Percentiles rank a stretch among this genome's conserved stretches.
Evolutionary conservation across 2,888 invertebrate genomes (phyloP).

Genomic region (Drosophila eohydei): DNA sequence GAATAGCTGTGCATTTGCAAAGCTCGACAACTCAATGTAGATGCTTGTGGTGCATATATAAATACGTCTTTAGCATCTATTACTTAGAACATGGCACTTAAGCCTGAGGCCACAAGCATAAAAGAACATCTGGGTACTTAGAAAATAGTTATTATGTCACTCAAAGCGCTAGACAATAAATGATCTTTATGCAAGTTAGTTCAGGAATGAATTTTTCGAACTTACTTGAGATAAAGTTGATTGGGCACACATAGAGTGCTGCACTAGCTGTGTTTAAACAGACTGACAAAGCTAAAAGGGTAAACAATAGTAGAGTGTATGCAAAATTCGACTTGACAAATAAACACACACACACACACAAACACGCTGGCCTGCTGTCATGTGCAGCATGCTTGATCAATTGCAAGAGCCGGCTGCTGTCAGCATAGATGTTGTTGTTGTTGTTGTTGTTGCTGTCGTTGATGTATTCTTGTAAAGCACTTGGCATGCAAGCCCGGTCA

Average conservation of each 20-base stretch:
- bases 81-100: slow-evolving; percentile 3
- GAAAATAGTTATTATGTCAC: slow-evolving; percentile 3
- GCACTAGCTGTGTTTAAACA: slow-evolving; percentile 3
- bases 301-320: slow-evolving; percentile 14
- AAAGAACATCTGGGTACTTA: neutral
- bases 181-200: neutral
- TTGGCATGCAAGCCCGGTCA: slow-evolving; percentile 16
- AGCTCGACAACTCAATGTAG: slow-evolving; percentile 14
- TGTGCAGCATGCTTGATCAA: slow-evolving; percentile 25
- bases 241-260: neutral
- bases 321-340: slow-evolving; percentile 8
- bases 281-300: slow-evolving; percentile 31
- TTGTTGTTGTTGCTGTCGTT: neutral
- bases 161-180: slow-evolving; percentile 7
- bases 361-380: slow-evolving; percentile 11
- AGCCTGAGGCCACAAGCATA: neutral
- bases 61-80: slow-evolving; percentile 1
- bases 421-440: slow-evolving; percentile 8
- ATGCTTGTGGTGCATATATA: neutral
- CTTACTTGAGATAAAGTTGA: neutral
- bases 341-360: neutral
- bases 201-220: neutral
- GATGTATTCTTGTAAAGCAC: slow-evolving; percentile 19
- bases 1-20: neutral
- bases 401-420: slow-evolving; percentile 22